These are phyloP conservation scores for Porites australiensis DNA, from an alignment of 64 coral and sea anemone genomes.

Conservation along the genomic window DNA sequence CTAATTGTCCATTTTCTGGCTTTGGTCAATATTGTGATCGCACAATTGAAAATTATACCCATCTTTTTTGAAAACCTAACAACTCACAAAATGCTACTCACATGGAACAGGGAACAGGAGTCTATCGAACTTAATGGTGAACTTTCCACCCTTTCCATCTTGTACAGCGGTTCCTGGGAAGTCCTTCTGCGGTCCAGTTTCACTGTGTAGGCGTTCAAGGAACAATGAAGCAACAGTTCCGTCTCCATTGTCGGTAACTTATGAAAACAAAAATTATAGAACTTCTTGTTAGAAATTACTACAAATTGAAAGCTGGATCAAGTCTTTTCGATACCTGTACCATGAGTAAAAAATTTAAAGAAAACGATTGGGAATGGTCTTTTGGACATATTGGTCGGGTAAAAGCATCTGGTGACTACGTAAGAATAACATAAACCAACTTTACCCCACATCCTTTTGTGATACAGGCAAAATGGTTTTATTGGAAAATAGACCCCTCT, in stretches of 20 bases:
- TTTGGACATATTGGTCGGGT: constrained; percentile 8
- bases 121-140: not conserved
- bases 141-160: not conserved
- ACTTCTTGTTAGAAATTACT: not conserved
- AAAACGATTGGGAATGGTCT: not conserved
- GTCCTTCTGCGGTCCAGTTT: not conserved
- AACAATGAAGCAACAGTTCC: not conserved
- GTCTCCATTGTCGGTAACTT: not conserved
- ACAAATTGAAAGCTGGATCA: constrained; percentile 6
- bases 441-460: not conserved
- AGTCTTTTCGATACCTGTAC: not conserved
- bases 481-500: not conserved
- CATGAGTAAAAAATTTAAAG: constrained; percentile 2
- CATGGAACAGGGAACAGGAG: not conserved
- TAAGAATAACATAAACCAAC: not conserved
- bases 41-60: constrained; percentile 1
- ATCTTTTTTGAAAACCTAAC: not conserved
- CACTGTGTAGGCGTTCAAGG: not conserved
- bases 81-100: not conserved
- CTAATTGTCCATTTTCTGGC: not conserved
- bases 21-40: not conserved
- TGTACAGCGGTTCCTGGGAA: not conserved
- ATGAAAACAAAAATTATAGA: not conserved
- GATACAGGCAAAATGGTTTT: not conserved
- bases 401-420: not conserved